These are phyloP conservation scores for Plebejus melissa DNA, from an alignment of 2,888 invertebrate species.

Conservation along the genomic window DNA sequence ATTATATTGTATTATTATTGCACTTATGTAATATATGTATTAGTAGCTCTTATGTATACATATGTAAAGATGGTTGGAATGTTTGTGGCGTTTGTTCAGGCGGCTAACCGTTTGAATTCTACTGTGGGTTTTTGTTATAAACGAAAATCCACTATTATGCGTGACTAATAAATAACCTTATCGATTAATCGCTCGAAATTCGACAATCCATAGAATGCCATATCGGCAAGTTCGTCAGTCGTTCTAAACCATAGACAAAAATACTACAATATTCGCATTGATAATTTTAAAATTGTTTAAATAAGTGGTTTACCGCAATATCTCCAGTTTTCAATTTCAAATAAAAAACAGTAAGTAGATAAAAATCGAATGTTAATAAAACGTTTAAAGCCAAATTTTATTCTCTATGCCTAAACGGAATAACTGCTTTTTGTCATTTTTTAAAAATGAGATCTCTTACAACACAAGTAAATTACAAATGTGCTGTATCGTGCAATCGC, in stretches of 20 bases:
- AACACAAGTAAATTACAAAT: slow-evolving; percentile 31
- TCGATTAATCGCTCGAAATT: neutral
- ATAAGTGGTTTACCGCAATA: slow-evolving; percentile 25
- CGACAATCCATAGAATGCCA: neutral
- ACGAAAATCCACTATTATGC: neutral
- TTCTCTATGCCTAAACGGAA: neutral
- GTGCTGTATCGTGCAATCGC: slow-evolving; percentile 27
- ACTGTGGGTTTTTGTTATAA: slow-evolving; percentile 2
- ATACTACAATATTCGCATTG: neutral
- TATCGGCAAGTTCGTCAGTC: neutral
- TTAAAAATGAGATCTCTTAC: slow-evolving; percentile 52
- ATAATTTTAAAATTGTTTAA: neutral
- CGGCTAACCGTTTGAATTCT: slow-evolving; percentile 46
- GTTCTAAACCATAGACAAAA: neutral
- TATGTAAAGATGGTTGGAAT: slow-evolving; percentile 51
- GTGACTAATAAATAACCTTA: slow-evolving; percentile 1
- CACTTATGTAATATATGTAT: neutral
- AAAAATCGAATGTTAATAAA: slow-evolving; percentile 1
- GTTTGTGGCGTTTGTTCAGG: slow-evolving; percentile 60
- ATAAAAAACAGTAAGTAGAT: neutral
- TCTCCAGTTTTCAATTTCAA: neutral
- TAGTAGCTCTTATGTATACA: neutral
- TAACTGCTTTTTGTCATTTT: slow-evolving; percentile 29
- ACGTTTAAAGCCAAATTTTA: neutral
- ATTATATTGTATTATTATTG: neutral